Base-by-base conservation (phyloP, 2,797 vertebrate species). In the Myotis pilosus region DNA sequence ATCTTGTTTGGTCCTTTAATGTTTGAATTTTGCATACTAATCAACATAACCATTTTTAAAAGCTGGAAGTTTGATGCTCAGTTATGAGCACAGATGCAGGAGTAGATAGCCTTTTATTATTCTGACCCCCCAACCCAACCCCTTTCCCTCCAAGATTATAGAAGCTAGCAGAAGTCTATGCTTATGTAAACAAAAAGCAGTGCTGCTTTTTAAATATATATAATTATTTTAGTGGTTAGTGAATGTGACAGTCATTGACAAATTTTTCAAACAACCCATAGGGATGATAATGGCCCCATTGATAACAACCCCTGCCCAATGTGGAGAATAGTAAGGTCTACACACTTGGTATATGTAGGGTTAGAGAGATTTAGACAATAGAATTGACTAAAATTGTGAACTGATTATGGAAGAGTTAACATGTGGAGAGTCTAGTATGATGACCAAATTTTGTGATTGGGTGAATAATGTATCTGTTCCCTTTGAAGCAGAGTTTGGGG, bases 1-100 rank as follows among this genome's bases (percentile, higher is more conserved):
- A 3, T 64, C 76, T 78, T 87, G 82, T 23, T 19, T 91, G 62
- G 38, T 89, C 55, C 62, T 51, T 81, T 81, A 80, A 23, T 89
- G 41, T 88, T 95, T 87, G 74, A 74, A 36, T 80, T 83, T 89
- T 72, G 41, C n/a, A 38, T 44, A 66, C 25, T 87, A 38, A 94
- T 51, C n/a, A 91, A 4, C 72, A 3, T 41, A 89, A 72, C 69
- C 5, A 36, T 87, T 72, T 91, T 84, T 72, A n/a, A 80, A 91
- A 93, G 41, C 47, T 87, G 11, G 4, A 87, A 66, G 2, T 93
- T 82, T 91, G 79, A 33, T 16, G 85, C 28, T 90, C 33, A 69
- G 51, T 90, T 51, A 60, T 68, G 13, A 51, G 57, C 6, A 38
- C 44, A 90, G 36, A 53, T 81, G 11, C 28, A 81, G 38, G 6